Conservation (phyloP, 2,113 vertebrate genomes). For the Irena cyanogastra region DNA sequence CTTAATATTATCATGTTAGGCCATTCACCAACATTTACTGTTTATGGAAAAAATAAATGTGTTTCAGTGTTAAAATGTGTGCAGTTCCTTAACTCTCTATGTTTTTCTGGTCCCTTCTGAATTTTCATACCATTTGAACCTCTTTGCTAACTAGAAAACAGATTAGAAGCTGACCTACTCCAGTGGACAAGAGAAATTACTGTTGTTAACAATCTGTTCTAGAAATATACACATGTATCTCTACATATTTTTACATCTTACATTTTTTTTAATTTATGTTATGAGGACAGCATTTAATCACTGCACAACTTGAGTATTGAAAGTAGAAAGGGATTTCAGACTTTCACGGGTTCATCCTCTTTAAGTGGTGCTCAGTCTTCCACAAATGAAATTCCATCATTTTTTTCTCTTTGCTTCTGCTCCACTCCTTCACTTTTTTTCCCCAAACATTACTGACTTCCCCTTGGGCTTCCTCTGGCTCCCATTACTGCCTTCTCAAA, state of each 20-base stretch:
- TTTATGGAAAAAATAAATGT: not conserved
- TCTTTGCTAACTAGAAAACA: not conserved
- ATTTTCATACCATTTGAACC: not conserved
- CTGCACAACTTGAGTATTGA: not conserved
- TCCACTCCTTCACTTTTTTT: not conserved
- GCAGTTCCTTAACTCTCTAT: not conserved
- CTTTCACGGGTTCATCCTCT: not conserved
- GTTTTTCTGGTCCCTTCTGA: not conserved
- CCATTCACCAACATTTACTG: not conserved
- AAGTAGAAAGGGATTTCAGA: not conserved
- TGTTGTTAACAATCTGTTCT: not conserved
- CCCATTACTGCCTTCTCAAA: not conserved
- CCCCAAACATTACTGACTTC: not conserved
- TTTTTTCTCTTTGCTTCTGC: not conserved
- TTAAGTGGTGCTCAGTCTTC: not conserved
- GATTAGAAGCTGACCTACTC: not conserved
- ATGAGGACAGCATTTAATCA: not conserved
- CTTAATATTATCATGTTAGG: not conserved
- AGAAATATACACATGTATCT: not conserved
- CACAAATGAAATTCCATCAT: not conserved
- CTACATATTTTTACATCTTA: not conserved
- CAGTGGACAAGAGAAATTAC: not conserved
- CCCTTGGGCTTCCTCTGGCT: not conserved
- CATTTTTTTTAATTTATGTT: not conserved
- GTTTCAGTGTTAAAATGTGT: not conserved